phyloP scores from a whole-genome alignment of 2,888 invertebrate genomes.

The Drosophila sordidula region DNA sequence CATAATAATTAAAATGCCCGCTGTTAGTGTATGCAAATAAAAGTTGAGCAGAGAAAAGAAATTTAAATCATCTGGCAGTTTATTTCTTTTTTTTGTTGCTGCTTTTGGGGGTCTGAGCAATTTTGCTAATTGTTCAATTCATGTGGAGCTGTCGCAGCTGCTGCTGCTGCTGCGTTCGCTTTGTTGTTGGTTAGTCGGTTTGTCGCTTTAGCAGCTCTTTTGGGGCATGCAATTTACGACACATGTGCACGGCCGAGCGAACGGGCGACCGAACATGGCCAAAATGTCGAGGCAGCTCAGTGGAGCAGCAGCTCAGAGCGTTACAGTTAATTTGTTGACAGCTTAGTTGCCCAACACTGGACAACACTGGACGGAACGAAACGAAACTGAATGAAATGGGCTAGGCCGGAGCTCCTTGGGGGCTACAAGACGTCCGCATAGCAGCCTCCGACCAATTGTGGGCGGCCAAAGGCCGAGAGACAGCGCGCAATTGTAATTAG shows the following conservation, averaged over 20 bases:
- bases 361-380: conserved; percentile 19
- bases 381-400: background rate
- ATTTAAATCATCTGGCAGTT: conserved; percentile 30
- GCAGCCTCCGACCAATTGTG: conserved; percentile 53
- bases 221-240: conserved; percentile 73
- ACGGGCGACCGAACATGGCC: conserved; percentile 58
- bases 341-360: conserved; percentile 60
- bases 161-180: conserved; percentile 13
- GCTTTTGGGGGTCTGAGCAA: conserved; percentile 22
- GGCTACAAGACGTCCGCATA: conserved; percentile 63
- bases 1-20: background rate
- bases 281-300: conserved; percentile 21
- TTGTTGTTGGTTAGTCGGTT: conserved; percentile 21
- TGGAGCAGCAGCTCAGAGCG: conserved; percentile 48
- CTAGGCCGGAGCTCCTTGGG: conserved; percentile 47
- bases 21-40: conserved; percentile 2
- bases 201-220: conserved; percentile 57
- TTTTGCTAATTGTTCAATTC: conserved; percentile 73
- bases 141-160: conserved; percentile 30
- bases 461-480: conserved; percentile 36
- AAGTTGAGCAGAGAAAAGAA: conserved; percentile 13
- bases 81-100: conserved; percentile 13
- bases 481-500: conserved; percentile 71
- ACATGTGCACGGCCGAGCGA: conserved; percentile 55
- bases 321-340: conserved; percentile 79